Conservation (phyloP, 92 coral and sea anemone genomes). For the Epizoanthus scotinus region DNA sequence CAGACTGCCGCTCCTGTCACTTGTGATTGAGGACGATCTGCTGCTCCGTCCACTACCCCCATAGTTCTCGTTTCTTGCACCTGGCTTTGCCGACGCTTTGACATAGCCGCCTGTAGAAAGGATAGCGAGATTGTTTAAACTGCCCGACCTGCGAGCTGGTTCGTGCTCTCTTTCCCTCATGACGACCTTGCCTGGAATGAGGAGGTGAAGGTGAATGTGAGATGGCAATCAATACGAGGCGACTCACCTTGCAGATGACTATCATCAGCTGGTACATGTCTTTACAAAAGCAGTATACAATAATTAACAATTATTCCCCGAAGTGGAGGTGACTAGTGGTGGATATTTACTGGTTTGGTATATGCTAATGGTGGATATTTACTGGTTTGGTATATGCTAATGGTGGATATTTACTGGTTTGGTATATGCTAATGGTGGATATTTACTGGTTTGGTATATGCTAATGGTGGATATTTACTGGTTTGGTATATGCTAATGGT, state of each 20-base stretch:
- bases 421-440: too few species aligned
- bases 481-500: too few species aligned
- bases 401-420: too few species aligned
- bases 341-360: too few species aligned
- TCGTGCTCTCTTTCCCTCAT: constrained; percentile 42
- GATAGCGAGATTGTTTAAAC: constrained; percentile 93
- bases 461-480: too few species aligned
- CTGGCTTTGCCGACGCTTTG: constrained; percentile 71
- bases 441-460: too few species aligned
- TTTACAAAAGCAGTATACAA: background rate
- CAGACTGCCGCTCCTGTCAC: constrained; percentile 96
- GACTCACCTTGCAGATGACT: background rate
- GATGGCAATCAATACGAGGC: too few species aligned
- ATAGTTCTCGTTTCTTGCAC: constrained; percentile 70
- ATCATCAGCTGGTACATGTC: background rate
- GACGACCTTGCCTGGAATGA: constrained; percentile 15
- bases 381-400: too few species aligned
- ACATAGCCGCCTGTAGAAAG: constrained; percentile 89
- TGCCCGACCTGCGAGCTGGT: constrained; percentile 65
- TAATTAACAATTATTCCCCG: too few species aligned
- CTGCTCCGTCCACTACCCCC: constrained; percentile 96
- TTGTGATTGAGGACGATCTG: constrained; percentile 82
- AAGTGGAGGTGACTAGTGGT: too few species aligned
- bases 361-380: too few species aligned
- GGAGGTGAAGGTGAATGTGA: constrained; percentile 7